Conservation (phyloP, 2,797 vertebrate species). For the Simalia tracyae region DNA sequence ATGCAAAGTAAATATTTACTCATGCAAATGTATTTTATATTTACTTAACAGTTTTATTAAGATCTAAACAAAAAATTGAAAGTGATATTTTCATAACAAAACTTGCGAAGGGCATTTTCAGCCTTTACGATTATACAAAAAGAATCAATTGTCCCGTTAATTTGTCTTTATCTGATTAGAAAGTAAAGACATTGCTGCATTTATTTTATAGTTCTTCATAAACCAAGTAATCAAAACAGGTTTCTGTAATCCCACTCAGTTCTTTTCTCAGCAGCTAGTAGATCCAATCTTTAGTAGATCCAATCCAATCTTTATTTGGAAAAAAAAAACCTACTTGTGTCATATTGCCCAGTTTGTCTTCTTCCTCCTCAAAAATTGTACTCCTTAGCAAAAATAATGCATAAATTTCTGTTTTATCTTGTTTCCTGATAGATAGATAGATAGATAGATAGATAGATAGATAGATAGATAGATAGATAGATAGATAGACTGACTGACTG, state of each 20-base stretch:
- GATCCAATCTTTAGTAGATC: neutral
- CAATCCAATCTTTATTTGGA: neutral
- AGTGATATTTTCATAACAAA: neutral
- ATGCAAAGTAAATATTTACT: neutral
- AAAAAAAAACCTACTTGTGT: neutral
- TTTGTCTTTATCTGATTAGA: constrained; percentile 9
- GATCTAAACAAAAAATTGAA: neutral
- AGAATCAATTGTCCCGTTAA: constrained; percentile 5
- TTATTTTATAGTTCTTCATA: constrained; percentile 8
- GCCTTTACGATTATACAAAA: constrained; percentile 26
- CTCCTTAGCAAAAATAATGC: neutral
- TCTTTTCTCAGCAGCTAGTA: neutral
- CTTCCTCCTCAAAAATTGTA: neutral
- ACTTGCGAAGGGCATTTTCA: neutral
- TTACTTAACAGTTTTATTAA: neutral
- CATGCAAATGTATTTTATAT: neutral
- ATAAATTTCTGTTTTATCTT: neutral
- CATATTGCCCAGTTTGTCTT: neutral
- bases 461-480: neutral
- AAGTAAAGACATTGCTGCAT: constrained; percentile 10
- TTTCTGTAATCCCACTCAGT: neutral
- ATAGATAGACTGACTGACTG: too few species aligned
- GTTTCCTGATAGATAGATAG: neutral
- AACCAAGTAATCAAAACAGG: neutral
- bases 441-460: neutral